Evolutionary conservation across 1,140 invertebrate genomes (phyloP).

Genomic region (Caenorhabditis inopinata): DNA sequence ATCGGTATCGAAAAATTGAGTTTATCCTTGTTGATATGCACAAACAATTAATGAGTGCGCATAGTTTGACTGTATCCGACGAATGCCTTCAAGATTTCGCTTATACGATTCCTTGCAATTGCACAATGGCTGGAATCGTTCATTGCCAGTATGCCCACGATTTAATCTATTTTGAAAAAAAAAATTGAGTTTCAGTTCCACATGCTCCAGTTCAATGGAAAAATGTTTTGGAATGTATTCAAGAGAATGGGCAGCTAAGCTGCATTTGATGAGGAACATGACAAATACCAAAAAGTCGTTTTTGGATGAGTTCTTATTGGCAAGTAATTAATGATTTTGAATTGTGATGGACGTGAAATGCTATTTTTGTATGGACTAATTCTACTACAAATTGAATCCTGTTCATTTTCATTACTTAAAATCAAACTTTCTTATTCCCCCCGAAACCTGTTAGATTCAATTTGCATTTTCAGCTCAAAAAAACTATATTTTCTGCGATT

Average conservation of each 20-base stretch:
- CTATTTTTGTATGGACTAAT: no score
- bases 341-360: no score
- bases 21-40: conserved; percentile 2
- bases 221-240: background rate
- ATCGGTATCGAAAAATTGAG: background rate
- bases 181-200: background rate
- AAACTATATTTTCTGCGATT: background rate
- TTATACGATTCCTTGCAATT: background rate
- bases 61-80: background rate
- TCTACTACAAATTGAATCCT: no score
- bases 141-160: background rate
- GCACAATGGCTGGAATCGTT: background rate
- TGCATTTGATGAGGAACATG: conserved; percentile 21
- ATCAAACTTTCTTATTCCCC: no score
- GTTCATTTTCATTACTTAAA: no score
- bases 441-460: background rate
- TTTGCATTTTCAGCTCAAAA: background rate
- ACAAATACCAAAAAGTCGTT: background rate
- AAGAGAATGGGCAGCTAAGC: conserved; percentile 1
- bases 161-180: background rate
- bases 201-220: background rate
- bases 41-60: background rate
- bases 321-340: background rate
- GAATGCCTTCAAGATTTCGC: background rate
- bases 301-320: background rate